Evolutionary conservation across 2,113 vertebrate species (phyloP), one percentile per base, ranked within the genome.

Genomic region (Sinocyclocheilus grahami): DNA sequence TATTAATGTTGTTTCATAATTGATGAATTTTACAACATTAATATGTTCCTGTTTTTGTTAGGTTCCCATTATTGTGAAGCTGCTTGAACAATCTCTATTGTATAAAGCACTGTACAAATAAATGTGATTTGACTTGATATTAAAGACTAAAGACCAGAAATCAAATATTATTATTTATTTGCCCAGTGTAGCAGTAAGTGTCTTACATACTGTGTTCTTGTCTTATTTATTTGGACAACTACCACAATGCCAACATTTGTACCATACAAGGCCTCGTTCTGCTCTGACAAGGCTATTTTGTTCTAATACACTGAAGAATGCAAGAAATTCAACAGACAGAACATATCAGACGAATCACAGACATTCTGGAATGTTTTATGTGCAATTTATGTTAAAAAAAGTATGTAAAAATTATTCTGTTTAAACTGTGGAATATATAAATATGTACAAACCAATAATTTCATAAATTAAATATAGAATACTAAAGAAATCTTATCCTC

Each of bases 261-360:
- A 82, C 91, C 86, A 90, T 82, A 94, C 93, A 94, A 93, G 92
- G 92, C 89, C 86, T 53, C 86, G 84, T 93, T 94, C 89, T 92
- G 27, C 78, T 83, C 88, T 82, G 69, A 85, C 88, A 20, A 93
- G 90, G 86, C 85, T 82, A 63, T 39, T 86, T 87, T 82, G 88
- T 88, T 90, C 91, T 91, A 89, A 62, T 13, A 1, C 33, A 86
- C 46, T 71, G 16, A 51, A 75, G 53, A 78, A 88, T 83, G 67
- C 72, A 80, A 75, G 30, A 86, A 82, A 85, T 93, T 76, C 74
- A 76, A 48, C 88, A 90, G 65, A 51, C 82, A 75, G 81, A 60
- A 60, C 90, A 82, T 82, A 89, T 91, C 87, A 85, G 87, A 90
- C 55, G 78, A 83, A 62, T 71, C 83, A 53, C 72, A 88, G 42